A percentile compares a stretch with the other conserved stretches of the same genome.
Evolutionary conservation across 2,113 vertebrate genomes (phyloP).

Genomic region (Tragulus kanchil): DNA sequence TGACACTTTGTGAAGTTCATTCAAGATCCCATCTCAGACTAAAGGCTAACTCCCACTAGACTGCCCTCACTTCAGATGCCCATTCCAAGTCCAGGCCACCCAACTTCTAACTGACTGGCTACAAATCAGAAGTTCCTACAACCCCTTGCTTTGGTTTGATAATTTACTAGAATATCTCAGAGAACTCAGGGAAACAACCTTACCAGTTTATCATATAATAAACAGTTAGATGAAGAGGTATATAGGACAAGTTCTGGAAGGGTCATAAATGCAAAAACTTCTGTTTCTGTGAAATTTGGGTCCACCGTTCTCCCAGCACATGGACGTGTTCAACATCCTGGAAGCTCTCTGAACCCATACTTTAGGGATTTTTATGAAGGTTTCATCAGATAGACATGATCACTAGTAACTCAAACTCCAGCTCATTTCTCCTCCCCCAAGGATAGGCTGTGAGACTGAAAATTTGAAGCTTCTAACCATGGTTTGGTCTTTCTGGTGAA

Average conservation of each 20-base stretch:
- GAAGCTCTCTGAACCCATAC: background rate
- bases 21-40: background rate
- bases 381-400: background rate
- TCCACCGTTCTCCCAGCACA: background rate
- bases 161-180: background rate
- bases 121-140: background rate
- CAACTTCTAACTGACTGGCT: background rate
- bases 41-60: background rate
- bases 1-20: background rate
- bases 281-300: background rate
- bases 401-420: background rate
- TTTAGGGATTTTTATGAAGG: background rate
- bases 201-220: background rate
- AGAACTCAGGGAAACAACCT: background rate
- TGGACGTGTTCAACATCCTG: background rate
- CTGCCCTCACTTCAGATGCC: background rate
- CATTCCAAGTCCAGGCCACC: background rate
- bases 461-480: background rate
- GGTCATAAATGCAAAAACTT: background rate
- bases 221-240: background rate
- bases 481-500: background rate
- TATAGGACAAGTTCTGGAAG: background rate
- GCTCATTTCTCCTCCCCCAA: background rate
- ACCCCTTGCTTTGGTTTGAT: background rate
- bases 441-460: background rate